phyloP scores from a whole-genome alignment of 1,140 invertebrate species.

The Euwallacea fornicatus region DNA sequence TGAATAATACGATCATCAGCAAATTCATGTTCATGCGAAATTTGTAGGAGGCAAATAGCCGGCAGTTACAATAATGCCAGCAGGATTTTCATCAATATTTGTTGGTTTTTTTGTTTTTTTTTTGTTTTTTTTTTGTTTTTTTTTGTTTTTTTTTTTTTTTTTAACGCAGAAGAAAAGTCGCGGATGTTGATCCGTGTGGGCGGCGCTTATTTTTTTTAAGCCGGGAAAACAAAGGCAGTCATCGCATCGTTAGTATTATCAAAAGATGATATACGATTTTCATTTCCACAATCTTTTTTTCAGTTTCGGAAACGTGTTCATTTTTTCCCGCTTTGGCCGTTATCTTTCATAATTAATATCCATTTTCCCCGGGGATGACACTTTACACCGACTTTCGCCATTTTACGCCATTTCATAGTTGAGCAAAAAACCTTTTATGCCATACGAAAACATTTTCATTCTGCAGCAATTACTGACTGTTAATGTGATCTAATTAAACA shows the following conservation, averaged over 20 bases:
- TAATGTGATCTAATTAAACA: slow-evolving; percentile 16
- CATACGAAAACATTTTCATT: slow-evolving; percentile 29
- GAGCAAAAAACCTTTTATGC: slow-evolving; percentile 27
- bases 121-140: too few relatives aligned
- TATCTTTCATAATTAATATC: slow-evolving; percentile 30
- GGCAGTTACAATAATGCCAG: background rate
- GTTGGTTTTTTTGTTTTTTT: too few relatives aligned
- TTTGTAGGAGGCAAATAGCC: background rate
- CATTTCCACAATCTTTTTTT: slow-evolving; percentile 31
- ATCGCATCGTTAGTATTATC: slow-evolving; percentile 24
- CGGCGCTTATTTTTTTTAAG: slow-evolving; percentile 17
- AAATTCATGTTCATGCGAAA: background rate
- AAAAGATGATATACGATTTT: slow-evolving; percentile 27
- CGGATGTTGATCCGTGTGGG: slow-evolving; percentile 2
- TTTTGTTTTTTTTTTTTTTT: too few relatives aligned
- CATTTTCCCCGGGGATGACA: slow-evolving; percentile 28
- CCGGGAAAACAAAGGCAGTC: slow-evolving; percentile 21
- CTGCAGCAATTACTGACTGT: slow-evolving; percentile 17
- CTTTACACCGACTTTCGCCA: slow-evolving; percentile 25
- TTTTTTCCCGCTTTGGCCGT: slow-evolving; percentile 27
- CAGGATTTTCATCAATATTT: too few relatives aligned
- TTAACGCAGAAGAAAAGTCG: background rate
- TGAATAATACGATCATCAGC: slow-evolving; percentile 3
- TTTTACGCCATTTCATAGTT: slow-evolving; percentile 27
- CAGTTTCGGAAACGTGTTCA: slow-evolving; percentile 30